A percentile compares a stretch with the other conserved stretches of the same genome.
Conservation (phyloP, 1,140 invertebrate species). For the Melitaea cinxia region DNA sequence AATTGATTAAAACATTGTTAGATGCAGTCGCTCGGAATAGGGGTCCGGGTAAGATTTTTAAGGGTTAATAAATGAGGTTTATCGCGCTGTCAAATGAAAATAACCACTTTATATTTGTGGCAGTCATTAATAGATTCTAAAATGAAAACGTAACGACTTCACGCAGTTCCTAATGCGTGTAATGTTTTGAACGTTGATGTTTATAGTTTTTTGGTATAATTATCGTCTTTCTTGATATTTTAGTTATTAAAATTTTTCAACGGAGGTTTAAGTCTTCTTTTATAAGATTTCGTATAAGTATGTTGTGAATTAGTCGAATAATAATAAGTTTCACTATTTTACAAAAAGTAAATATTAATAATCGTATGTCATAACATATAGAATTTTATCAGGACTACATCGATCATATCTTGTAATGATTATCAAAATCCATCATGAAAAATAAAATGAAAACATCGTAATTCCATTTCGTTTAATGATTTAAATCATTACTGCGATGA, state of each 20-base stretch:
- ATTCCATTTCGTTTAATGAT: slow-evolving; percentile 5
- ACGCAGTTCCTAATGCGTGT: not conserved
- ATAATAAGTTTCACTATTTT: no score
- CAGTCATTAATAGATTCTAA: slow-evolving; percentile 29
- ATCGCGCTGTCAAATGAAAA: slow-evolving; percentile 56
- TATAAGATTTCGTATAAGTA: not conserved
- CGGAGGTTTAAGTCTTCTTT: not conserved
- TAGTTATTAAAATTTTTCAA: not conserved
- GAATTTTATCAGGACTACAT: not conserved
- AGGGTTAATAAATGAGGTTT: slow-evolving; percentile 73
- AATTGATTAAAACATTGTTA: slow-evolving; percentile 80
- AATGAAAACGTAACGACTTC: slow-evolving; percentile 11
- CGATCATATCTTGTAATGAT: not conserved
- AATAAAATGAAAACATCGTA: not conserved
- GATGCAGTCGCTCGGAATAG: slow-evolving; percentile 68
- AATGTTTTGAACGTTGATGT: not conserved
- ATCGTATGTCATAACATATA: slow-evolving; percentile 1
- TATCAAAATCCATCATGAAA: not conserved
- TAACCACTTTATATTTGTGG: slow-evolving; percentile 43
- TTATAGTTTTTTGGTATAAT: not conserved
- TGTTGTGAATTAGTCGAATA: no score
- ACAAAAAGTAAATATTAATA: not conserved
- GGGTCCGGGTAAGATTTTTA: slow-evolving; percentile 66
- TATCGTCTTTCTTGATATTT: not conserved
- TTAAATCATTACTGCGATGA: not conserved